These are phyloP conservation scores for Silurus asotus DNA, from an alignment of 2,113 vertebrate species.

Conservation along the genomic window DNA sequence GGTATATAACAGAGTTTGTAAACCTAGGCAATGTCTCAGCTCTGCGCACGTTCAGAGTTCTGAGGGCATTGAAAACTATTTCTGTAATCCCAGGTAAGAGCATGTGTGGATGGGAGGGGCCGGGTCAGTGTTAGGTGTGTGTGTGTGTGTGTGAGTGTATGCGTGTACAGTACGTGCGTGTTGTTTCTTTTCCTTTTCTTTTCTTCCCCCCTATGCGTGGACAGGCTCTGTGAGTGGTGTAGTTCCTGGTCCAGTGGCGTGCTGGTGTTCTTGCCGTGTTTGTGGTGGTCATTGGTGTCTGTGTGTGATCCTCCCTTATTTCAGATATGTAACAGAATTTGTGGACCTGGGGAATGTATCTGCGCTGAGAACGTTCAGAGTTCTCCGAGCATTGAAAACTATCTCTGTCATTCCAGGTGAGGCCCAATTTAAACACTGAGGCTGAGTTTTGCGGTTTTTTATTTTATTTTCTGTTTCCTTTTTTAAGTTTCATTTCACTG, in stretches of 20 bases:
- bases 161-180: conserved; percentile 38
- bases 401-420: conserved; percentile 96
- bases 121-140: conserved; percentile 77
- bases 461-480: neutral
- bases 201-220: conserved; percentile 77
- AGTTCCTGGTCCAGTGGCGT: conserved; percentile 82
- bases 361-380: conserved; percentile 95
- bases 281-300: conserved; percentile 84
- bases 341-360: conserved; percentile 95
- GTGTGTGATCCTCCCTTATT: conserved; percentile 89
- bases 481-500: conserved; percentile 47
- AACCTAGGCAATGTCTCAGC: conserved; percentile 96
- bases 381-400: conserved; percentile 97
- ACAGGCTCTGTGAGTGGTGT: conserved; percentile 91
- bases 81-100: conserved; percentile 93
- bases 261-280: conserved; percentile 73
- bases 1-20: conserved; percentile 97
- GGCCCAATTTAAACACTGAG: conserved; percentile 69
- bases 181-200: conserved; percentile 57
- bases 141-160: conserved; percentile 42
- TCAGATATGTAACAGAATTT: conserved; percentile 94
- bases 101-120: conserved; percentile 50
- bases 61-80: conserved; percentile 97
- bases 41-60: conserved; percentile 87
- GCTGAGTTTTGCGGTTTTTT: conserved; percentile 59